Evolutionary conservation across 2,888 invertebrate genomes (phyloP), one percentile per base, ranked within the genome.

Genomic region (Craniophora ligustri): DNA sequence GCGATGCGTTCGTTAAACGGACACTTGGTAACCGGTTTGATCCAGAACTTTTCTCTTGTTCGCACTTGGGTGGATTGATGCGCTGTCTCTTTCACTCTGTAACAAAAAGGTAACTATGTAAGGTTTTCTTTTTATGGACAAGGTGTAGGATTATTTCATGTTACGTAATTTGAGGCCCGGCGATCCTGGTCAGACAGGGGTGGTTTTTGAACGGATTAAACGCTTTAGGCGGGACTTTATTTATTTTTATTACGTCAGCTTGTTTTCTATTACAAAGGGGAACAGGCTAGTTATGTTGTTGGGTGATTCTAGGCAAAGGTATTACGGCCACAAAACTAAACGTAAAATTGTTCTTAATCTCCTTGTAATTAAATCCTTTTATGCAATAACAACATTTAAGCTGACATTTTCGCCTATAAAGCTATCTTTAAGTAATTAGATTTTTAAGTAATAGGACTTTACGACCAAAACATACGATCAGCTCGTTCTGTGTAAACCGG

Each of bases 31-130:
- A 76, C 76, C 67, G 85, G 91, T 89, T 85, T 58, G 47, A 65
- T 73, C 61, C 51, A 80, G 87, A 82, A 81, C 76, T 57, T 72
- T 61, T 70, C 67, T 84, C 80, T 68, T 81, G 62, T 78, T 82
- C 78, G 40, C 79, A 69, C 85, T 59, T 45, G 59, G 42, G 40
- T 16, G 11, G 34, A 36, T 50, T 47, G 23, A 50, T 45, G 67
- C 21, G 72, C 56, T 51, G 59, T 81, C 85, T 76, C 79, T 77
- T 69, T 89, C 85, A 66, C 82, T 82, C 91, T 91, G 91, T 69
- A 91, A 91, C 91, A 91, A 91, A 90, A 89, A 87, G 66, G 71
- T 59, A 82, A 77, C 77, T 82, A 81, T 82, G 78, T 85, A 55
- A 18, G 35, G 42, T 34, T 67, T 51, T 71, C 28, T 55, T 62